phyloP scores from a whole-genome alignment of 2,113 vertebrate genomes.

The Rissa tridactyla region DNA sequence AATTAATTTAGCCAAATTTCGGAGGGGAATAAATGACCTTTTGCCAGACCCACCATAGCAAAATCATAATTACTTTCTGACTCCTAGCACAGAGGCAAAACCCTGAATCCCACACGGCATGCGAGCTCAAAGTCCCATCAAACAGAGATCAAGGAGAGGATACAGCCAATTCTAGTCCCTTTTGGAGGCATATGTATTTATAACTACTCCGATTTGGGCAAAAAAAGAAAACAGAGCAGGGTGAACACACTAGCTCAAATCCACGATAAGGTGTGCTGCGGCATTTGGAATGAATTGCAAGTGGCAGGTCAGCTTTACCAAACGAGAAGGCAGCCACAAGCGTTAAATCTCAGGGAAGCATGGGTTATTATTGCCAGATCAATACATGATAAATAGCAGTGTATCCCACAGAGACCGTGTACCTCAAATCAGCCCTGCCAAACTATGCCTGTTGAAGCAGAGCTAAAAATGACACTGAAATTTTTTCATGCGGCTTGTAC shows the following conservation, averaged over 20 bases:
- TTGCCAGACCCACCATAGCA: not conserved
- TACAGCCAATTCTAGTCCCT: not conserved
- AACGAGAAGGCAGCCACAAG: not conserved
- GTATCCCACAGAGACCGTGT: not conserved
- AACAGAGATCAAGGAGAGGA: not conserved
- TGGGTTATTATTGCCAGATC: not conserved
- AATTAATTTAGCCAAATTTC: slow-evolving; percentile 16
- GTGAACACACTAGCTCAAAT: not conserved
- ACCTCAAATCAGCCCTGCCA: slow-evolving; percentile 1
- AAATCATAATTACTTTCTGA: not conserved
- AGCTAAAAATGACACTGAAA: slow-evolving; percentile 4
- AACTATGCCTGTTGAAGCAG: not conserved
- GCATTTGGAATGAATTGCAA: not conserved
- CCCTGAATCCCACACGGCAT: not conserved
- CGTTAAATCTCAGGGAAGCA: not conserved
- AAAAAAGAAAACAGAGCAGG: not conserved
- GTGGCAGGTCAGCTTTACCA: slow-evolving; percentile 1
- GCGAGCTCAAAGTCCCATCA: not conserved
- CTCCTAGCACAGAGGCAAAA: not conserved
- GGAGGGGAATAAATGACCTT: not conserved
- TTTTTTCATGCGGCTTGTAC: not conserved
- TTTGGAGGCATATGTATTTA: not conserved
- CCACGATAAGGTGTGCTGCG: not conserved
- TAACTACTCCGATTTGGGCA: not conserved
- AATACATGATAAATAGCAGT: slow-evolving; percentile 13